Conservation (phyloP, 2,888 invertebrate genomes). For the Ditylenchus weischeri region DNA sequence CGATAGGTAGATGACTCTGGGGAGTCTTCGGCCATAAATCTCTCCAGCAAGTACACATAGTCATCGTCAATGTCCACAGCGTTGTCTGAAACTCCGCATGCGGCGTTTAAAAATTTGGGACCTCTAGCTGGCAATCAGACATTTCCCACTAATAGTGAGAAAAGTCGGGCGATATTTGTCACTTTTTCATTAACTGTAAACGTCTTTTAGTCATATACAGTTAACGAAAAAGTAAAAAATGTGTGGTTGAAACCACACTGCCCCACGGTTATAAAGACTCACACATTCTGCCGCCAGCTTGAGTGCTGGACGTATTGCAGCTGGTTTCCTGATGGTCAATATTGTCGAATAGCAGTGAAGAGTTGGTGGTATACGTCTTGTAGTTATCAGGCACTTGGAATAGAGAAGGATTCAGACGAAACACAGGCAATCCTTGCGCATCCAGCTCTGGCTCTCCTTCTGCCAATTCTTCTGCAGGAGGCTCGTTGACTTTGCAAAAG, state of each 20-base stretch:
- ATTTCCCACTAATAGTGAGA: too few species aligned
- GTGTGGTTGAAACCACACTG: too few species aligned
- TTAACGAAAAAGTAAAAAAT: too few species aligned
- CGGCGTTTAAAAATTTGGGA: background rate
- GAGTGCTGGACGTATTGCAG: background rate
- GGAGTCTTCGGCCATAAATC: slow-evolving; percentile 23
- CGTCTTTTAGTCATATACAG: too few species aligned
- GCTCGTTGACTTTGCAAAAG: slow-evolving; percentile 47
- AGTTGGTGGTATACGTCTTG: slow-evolving; percentile 12
- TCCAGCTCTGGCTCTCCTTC: background rate
- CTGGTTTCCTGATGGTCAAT: slow-evolving; percentile 12
- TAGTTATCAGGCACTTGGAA: slow-evolving; percentile 29
- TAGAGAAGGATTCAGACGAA: slow-evolving; percentile 24
- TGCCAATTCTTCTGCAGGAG: slow-evolving; percentile 33
- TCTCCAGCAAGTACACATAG: slow-evolving; percentile 28
- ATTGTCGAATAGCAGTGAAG: slow-evolving; percentile 24
- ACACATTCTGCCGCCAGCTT: background rate
- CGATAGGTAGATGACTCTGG: slow-evolving; percentile 13
- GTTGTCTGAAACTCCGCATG: slow-evolving; percentile 13
- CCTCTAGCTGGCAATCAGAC: background rate
- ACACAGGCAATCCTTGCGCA: slow-evolving; percentile 19
- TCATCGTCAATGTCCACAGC: slow-evolving; percentile 30
- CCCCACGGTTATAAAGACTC: too few species aligned
- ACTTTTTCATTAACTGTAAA: too few species aligned
- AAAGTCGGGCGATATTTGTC: too few species aligned